These are phyloP conservation scores for Acleris holmiana DNA, from an alignment of 2,888 invertebrate genomes.

Conservation along the genomic window DNA sequence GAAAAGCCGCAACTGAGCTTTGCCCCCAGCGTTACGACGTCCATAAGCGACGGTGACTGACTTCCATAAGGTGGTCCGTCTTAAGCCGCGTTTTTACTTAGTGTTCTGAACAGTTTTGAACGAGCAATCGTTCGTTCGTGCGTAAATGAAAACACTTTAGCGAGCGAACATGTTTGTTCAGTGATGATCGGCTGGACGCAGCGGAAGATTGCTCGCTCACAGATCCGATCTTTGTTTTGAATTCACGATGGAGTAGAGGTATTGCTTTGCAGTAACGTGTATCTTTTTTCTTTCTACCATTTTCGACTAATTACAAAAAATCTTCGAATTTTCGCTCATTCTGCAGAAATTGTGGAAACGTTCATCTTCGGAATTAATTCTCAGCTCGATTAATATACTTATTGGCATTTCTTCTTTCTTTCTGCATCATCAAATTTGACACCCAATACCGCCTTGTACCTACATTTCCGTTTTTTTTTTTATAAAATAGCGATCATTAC, in stretches of 20 bases:
- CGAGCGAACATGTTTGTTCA: too few relatives aligned
- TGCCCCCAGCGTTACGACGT: too few relatives aligned
- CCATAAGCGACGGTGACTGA: too few relatives aligned
- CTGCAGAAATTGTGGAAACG: slow-evolving; percentile 7
- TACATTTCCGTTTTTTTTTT: background rate
- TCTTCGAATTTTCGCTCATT: background rate
- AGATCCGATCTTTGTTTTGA: too few relatives aligned
- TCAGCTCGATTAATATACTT: slow-evolving; percentile 4
- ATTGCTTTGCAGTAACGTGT: background rate
- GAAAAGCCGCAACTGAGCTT: too few relatives aligned
- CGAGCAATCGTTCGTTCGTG: too few relatives aligned
- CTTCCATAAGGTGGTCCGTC: too few relatives aligned
- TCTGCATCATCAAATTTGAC: background rate
- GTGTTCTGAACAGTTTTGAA: too few relatives aligned
- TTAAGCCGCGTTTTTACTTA: too few relatives aligned
- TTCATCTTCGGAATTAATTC: background rate
- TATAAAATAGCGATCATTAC: background rate
- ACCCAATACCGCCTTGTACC: background rate
- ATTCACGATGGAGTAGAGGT: background rate
- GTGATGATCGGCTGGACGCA: too few relatives aligned
- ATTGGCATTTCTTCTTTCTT: background rate
- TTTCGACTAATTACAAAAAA: slow-evolving; percentile 3
- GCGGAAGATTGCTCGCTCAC: too few relatives aligned
- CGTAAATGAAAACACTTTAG: too few relatives aligned
- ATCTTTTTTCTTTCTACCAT: slow-evolving; percentile 5